Evolutionary conservation across 1,140 invertebrate genomes (phyloP).

Genomic region (Proales similis): DNA sequence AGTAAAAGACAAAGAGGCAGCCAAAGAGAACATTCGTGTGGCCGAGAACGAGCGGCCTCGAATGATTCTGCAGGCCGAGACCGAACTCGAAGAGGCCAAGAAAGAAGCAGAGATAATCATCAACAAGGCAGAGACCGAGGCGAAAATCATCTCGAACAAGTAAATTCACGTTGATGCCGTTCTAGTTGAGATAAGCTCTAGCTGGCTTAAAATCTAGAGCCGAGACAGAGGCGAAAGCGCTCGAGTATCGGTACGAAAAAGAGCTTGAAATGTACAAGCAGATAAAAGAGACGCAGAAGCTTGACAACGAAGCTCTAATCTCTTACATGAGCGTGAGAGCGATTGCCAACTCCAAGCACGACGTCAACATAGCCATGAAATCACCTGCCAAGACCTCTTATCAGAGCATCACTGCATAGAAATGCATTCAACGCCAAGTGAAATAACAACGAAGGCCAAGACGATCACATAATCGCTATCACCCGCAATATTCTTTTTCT

Average conservation of each 20-base stretch:
- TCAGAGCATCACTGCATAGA: slow-evolving; percentile 36
- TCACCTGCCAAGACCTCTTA: slow-evolving; percentile 46
- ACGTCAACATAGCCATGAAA: slow-evolving; percentile 44
- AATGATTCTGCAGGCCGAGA: slow-evolving; percentile 43
- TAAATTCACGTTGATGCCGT: slow-evolving; percentile 10
- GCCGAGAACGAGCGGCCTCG: slow-evolving; percentile 43
- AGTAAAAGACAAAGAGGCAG: slow-evolving; percentile 47
- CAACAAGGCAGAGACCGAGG: slow-evolving; percentile 39
- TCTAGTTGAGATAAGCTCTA: not conserved
- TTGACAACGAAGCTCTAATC: slow-evolving; percentile 45
- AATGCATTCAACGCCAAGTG: too few species aligned
- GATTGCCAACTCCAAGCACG: slow-evolving; percentile 45
- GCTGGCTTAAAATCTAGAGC: slow-evolving; percentile 40
- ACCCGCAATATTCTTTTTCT: too few species aligned
- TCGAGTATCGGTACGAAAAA: slow-evolving; percentile 43
- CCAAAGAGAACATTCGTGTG: slow-evolving; percentile 48
- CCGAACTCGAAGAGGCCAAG: slow-evolving; percentile 40
- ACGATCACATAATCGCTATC: too few species aligned
- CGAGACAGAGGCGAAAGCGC: slow-evolving; percentile 43
- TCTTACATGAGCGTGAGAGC: slow-evolving; percentile 46
- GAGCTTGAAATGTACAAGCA: slow-evolving; percentile 46
- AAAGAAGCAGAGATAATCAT: slow-evolving; percentile 36
- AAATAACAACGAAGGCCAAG: too few species aligned
- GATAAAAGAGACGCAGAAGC: slow-evolving; percentile 41
- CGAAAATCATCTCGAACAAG: slow-evolving; percentile 39